Evolutionary conservation across 2,113 vertebrate genomes (phyloP), one percentile per base, ranked within the genome.

Genomic region (Mesembrinibis cayennensis): DNA sequence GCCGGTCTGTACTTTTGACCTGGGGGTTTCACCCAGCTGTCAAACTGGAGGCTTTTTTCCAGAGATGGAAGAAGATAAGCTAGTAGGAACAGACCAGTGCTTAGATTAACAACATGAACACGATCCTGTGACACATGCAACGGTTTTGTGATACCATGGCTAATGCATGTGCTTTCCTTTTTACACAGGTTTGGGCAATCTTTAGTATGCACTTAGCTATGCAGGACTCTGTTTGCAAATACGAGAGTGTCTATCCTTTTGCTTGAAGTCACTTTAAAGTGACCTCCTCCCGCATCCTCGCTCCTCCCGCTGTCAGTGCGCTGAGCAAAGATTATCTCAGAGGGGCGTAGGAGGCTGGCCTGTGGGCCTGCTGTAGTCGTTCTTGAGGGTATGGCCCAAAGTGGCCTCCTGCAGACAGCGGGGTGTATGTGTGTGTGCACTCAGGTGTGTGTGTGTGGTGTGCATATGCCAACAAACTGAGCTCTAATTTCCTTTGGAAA

Each of bases 341-440:
- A 16, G 6, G 2, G 1, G 10, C 38, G n/a, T 12, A 7, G 2
- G 7, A 53, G 65, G 50, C 10, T 58, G 52, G 44, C 30, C 44
- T 32, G 6, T 13, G 38, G 44, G 17, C 40, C 63, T 73, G 69
- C 49, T 34, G 30, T 6, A 15, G 23, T 21, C 71, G 8, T n/a
- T 56, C 32, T 7, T 23, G 49, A 77, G 40, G 38, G 44, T 40
- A 21, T 26, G 44, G 76, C 80, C 36, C n/a, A 23, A 59, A 89
- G 76, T 13, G 16, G 23, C 58, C 53, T 49, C 44, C 55, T 56
- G 67, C 16, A 59, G 40, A 56, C 40, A 34, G 12, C 11, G 14
- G 22, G 3, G 4, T 4, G 27, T 6, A 3, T 2, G 11, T 32
- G 40, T 26, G 27, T 10, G 8, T 9, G 15, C 2, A 6, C 0